A percentile compares a stretch with the other conserved stretches of the same genome.
These are phyloP conservation scores for Dendropsophus ebraccatus DNA, from an alignment of 2,113 vertebrate genomes.

Conservation along the genomic window DNA sequence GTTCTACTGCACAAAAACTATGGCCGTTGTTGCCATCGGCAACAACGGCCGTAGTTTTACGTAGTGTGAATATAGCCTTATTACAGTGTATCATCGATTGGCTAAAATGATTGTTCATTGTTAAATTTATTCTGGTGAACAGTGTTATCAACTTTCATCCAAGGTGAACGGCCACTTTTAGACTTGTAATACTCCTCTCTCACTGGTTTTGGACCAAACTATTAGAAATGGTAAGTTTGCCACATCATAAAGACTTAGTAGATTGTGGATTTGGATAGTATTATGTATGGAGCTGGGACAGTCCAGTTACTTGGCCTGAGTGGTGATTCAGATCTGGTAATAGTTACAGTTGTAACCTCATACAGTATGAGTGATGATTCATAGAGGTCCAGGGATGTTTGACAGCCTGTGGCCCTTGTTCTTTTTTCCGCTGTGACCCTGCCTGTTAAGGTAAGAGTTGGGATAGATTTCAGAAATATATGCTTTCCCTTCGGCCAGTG, in stretches of 20 bases:
- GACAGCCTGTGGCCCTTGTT: background rate
- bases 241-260: background rate
- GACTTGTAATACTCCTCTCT: too few species aligned
- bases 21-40: too few species aligned
- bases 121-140: too few species aligned
- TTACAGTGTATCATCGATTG: too few species aligned
- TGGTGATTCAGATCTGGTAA: background rate
- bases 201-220: background rate
- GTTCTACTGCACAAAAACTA: too few species aligned
- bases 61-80: too few species aligned
- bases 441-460: background rate
- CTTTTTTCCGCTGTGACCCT: background rate
- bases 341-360: background rate
- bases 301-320: background rate
- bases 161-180: too few species aligned
- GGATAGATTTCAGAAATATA: background rate
- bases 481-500: background rate
- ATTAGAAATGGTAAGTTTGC: background rate
- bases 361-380: background rate
- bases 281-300: background rate
- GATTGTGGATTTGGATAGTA: background rate
- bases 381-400: background rate
- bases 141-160: too few species aligned
- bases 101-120: too few species aligned
- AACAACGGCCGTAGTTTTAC: too few species aligned